Evolutionary conservation across 2,888 invertebrate genomes (phyloP), one percentile per base, ranked within the genome.

Genomic region (Ectemnius continuus): DNA sequence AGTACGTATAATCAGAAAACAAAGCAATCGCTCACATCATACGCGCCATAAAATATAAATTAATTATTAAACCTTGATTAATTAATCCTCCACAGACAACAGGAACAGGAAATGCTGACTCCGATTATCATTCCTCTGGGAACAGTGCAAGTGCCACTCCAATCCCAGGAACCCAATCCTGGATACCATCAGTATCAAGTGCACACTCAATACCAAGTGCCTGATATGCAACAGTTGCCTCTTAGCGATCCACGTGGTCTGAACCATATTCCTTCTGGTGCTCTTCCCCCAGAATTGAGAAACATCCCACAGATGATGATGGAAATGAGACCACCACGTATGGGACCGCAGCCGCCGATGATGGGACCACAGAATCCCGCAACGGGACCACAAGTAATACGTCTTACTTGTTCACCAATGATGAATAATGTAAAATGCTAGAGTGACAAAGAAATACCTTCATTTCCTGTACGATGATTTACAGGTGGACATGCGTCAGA

Each of bases 401-500:
- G 78, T 57, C 59, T 14, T 2, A 52, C 52, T 16, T 36, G 36
- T 36, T 36, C 36, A 11, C 4, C 36, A 11, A 8, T 36, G 36
- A 36, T 11, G 36, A 11, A 36, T 36, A 36, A 36, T 11, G 36
- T 8, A 11, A 36, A 11, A 36, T 36, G 11, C 6, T 4, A 36
- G 1, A 36, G 1, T 8, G 8, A 1, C 36, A 11, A 36, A 6
- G 36, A 6, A 4, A 36, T 6, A 36, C 11, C 36, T 36, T 36
- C 36, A 16, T 52, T 16, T 52, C 52, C 13, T 52, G 4, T 52
- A 52, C 13, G 16, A 52, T 52, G 5, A 16, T 28, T 16, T 4
- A 11, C 36, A 88, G 88, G 70, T 88, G 61, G 89, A 88, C 66
- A 79, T 92, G 76, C 88, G 91, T 28, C 92, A 91, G 72, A 91